These are phyloP conservation scores for Masticophis lateralis DNA, from an alignment of 2,797 vertebrate species.

Conservation along the genomic window DNA sequence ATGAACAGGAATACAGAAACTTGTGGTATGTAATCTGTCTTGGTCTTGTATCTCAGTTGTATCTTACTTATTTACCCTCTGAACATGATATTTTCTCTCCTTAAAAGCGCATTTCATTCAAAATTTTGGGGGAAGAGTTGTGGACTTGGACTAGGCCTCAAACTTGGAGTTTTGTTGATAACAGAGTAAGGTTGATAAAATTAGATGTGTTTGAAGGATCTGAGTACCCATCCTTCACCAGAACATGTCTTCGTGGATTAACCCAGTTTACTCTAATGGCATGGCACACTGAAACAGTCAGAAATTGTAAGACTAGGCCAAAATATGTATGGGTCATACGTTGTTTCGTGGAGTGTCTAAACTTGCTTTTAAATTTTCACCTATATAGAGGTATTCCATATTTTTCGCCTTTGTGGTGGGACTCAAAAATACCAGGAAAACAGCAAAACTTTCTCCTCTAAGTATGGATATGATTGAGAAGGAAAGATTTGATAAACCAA, in stretches of 20 bases:
- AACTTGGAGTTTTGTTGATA: neutral
- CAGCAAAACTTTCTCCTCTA: neutral
- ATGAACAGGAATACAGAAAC: neutral
- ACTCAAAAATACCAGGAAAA: neutral
- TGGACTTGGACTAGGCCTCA: neutral
- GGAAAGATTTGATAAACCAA: neutral
- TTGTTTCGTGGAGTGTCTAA: neutral
- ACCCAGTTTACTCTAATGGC: neutral
- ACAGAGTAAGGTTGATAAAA: neutral
- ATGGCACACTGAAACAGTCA: neutral
- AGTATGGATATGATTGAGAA: neutral
- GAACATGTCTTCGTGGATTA: neutral
- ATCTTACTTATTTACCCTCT: neutral
- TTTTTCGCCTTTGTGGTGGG: neutral
- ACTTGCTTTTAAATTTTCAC: neutral
- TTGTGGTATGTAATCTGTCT: neutral
- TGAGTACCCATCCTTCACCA: neutral
- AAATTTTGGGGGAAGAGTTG: neutral
- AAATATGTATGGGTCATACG: neutral
- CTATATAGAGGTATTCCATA: neutral
- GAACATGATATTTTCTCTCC: neutral
- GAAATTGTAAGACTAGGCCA: neutral
- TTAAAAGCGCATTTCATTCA: neutral
- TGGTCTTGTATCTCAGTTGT: neutral
- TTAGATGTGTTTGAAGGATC: rapidly evolving